Conservation (phyloP, 2,113 vertebrate genomes). For the Ammodramus savannarum region DNA sequence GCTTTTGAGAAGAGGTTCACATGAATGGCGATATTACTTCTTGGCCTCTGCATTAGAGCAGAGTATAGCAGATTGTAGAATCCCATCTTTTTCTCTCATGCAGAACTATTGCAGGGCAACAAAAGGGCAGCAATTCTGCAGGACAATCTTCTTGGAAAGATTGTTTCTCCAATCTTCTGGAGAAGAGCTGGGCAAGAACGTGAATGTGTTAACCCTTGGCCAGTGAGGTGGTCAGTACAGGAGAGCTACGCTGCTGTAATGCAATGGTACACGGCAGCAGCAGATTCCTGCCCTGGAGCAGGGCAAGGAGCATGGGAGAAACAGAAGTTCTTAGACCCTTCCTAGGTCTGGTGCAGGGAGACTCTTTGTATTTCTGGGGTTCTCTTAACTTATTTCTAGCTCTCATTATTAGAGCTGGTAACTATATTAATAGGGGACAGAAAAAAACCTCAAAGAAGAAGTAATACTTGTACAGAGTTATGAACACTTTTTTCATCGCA, state of each 20-base stretch:
- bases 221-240: neutral
- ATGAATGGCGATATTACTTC: neutral
- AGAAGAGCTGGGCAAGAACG: neutral
- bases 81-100: neutral
- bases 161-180: too few relatives aligned
- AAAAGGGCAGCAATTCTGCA: neutral
- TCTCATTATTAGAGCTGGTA: neutral
- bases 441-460: neutral
- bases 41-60: neutral
- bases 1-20: neutral
- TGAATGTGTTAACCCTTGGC: neutral
- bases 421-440: neutral
- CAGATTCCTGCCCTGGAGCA: neutral
- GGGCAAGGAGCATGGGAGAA: neutral
- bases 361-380: neutral
- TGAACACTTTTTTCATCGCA: neutral
- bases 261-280: neutral
- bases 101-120: neutral
- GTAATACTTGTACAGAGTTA: neutral
- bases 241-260: neutral
- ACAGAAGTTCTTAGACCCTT: neutral
- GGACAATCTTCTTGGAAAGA: neutral
- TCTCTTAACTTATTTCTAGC: neutral
- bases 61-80: neutral
- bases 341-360: neutral